Base-by-base conservation (phyloP, 2,113 vertebrate genomes). In the Myodes glareolus region DNA sequence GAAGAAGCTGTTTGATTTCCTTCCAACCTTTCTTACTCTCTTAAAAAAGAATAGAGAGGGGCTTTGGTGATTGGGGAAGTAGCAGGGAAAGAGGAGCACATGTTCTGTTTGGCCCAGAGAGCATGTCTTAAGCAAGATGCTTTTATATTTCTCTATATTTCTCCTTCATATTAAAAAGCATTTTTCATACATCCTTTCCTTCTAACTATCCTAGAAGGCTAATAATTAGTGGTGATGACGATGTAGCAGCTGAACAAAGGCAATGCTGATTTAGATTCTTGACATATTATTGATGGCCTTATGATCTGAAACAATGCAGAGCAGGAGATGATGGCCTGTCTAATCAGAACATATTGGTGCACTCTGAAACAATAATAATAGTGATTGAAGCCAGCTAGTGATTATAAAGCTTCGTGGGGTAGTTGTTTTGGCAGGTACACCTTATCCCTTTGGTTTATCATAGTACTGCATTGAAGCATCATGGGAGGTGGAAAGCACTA, bases 251-350 rank as follows among this genome's bases (percentile, higher is more conserved):
- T 84, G 67, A 42, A 63, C 52, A 50, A 92, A 96, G 96, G 58
- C 36, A 52, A 63, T 87, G 67, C 45, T 82, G 91, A 31, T 88
- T 39, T 31, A 65, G 39, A 45, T 75, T 94, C 88, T 90, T 77
- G 80, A 80, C 42, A 70, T 90, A n/a, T 82, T 92, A 68, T 52
- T 94, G 81, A 55, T 61, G 80, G 72, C 55, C 42, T 86, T 75
- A 67, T 81, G 72, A 31, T 77, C 67, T 94, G 89, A 86, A 96
- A 94, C 45, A 78, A 55, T 78, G 42, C 78, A 88, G 93, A 97
- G 52, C 63, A 84, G 45, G 78, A 21, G 58, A 67, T 47, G 47
- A 84, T 70, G 45, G 90, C 58, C 70, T 80, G 33, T 91, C 29
- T 61, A 90, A 78, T 95, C 75, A 96, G 67, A 97, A 78, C 61